phyloP scores from a whole-genome alignment of 2,797 vertebrate species.

The Pteronotus mesoamericanus region DNA sequence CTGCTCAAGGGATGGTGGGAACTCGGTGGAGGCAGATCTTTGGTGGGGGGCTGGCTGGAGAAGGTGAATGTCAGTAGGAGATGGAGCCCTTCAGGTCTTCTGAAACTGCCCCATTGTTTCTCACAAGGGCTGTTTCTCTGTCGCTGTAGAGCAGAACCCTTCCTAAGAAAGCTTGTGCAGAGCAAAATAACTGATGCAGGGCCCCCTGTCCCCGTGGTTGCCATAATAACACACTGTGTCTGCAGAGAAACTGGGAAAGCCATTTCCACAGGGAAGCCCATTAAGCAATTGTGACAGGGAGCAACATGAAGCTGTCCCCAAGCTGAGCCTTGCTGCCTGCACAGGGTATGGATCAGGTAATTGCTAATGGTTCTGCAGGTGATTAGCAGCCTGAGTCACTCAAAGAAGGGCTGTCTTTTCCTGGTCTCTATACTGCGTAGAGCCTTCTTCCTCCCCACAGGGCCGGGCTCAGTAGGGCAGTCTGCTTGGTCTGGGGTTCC shows the following conservation, averaged over 20 bases:
- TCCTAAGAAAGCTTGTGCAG: not conserved
- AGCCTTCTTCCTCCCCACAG: not conserved
- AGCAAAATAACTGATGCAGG: not conserved
- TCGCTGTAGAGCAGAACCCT: not conserved
- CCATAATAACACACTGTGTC: not conserved
- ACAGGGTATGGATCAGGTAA: not conserved
- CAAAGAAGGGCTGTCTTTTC: slow-evolving; percentile 23
- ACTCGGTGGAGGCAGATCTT: not conserved
- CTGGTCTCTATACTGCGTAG: slow-evolving; percentile 8
- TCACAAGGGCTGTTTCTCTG: not conserved
- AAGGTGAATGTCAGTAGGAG: not conserved
- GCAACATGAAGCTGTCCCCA: slow-evolving; percentile 55
- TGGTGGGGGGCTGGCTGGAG: accelerated
- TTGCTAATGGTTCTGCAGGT: slow-evolving; percentile 53
- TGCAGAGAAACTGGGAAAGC: slow-evolving; percentile 37
- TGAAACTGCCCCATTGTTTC: not conserved
- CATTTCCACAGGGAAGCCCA: slow-evolving; percentile 52
- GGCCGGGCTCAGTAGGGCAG: slow-evolving; percentile 42
- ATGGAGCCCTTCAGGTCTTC: accelerated
- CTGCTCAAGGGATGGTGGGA: not conserved
- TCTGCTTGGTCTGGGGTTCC: not conserved
- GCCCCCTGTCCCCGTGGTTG: not conserved
- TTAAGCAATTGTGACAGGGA: slow-evolving; percentile 64
- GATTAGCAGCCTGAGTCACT: slow-evolving; percentile 65
- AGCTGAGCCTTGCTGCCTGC: slow-evolving; percentile 65